A percentile compares a stretch with the other conserved stretches of the same genome.
These are phyloP conservation scores for Diglossa cyanea DNA, from an alignment of 2,797 vertebrate genomes.

Conservation along the genomic window DNA sequence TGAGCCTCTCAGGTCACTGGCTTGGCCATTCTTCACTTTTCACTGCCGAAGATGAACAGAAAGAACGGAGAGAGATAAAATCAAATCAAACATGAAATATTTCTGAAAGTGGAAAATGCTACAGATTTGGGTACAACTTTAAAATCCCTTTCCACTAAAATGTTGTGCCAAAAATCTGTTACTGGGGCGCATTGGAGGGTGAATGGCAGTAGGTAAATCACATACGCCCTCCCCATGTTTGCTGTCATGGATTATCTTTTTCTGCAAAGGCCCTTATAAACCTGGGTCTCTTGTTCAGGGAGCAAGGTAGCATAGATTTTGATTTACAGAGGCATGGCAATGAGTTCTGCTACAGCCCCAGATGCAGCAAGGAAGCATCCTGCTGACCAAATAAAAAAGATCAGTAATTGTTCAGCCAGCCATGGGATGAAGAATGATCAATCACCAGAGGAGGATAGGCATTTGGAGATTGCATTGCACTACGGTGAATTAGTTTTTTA, in stretches of 20 bases:
- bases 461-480: background rate
- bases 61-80: background rate
- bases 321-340: background rate
- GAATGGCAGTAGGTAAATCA: fast-evolving
- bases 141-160: background rate
- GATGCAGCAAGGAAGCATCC: background rate
- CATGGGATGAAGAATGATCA: background rate
- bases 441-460: background rate
- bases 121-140: background rate
- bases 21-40: background rate
- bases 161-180: background rate
- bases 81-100: background rate
- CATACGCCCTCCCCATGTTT: background rate
- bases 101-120: background rate
- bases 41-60: background rate
- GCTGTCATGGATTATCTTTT: background rate
- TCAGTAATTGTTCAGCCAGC: background rate
- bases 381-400: background rate
- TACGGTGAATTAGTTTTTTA: background rate
- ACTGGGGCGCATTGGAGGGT: fast-evolving
- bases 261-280: background rate
- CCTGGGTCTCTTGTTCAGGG: background rate
- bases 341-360: background rate
- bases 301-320: background rate
- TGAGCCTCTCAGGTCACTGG: background rate